Conservation (phyloP, 2,113 vertebrate species). For the Hydropotes inermis region DNA sequence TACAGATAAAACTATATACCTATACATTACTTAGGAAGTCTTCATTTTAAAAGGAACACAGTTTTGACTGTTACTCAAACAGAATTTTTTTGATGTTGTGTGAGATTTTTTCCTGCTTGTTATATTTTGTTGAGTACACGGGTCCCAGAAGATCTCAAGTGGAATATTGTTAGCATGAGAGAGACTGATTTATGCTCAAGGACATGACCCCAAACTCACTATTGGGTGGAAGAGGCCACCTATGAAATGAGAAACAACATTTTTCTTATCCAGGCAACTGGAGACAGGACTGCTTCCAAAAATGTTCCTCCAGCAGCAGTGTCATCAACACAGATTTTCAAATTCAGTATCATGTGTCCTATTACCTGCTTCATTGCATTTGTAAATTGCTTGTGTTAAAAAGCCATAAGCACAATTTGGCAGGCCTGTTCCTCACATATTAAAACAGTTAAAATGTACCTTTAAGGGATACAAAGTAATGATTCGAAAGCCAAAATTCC, state of each 20-base stretch:
- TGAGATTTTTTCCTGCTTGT: neutral
- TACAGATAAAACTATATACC: neutral
- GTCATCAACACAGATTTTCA: conserved; percentile 61
- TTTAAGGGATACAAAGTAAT: conserved; percentile 63
- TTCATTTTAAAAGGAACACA: neutral
- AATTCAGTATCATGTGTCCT: conserved; percentile 59
- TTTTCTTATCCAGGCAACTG: conserved; percentile 26
- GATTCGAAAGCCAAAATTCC: conserved; percentile 49
- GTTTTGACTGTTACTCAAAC: neutral
- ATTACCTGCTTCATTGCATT: conserved; percentile 71
- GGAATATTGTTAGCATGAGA: neutral
- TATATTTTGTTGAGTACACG: neutral
- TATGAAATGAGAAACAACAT: conserved; percentile 56
- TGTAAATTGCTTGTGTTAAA: conserved; percentile 77
- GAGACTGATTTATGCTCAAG: conserved; percentile 1
- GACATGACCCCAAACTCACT: conserved; percentile 8
- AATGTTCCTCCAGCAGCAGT: conserved; percentile 12
- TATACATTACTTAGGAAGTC: neutral
- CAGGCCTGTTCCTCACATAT: conserved; percentile 54
- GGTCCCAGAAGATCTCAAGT: neutral
- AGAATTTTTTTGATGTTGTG: neutral
- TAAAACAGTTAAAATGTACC: conserved; percentile 64
- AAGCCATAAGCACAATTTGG: conserved; percentile 70
- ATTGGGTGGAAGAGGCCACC: conserved; percentile 36
- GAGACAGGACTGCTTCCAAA: conserved; percentile 11